phyloP scores from a whole-genome alignment of 1,140 invertebrate genomes.

The Bombus pyrosoma region DNA sequence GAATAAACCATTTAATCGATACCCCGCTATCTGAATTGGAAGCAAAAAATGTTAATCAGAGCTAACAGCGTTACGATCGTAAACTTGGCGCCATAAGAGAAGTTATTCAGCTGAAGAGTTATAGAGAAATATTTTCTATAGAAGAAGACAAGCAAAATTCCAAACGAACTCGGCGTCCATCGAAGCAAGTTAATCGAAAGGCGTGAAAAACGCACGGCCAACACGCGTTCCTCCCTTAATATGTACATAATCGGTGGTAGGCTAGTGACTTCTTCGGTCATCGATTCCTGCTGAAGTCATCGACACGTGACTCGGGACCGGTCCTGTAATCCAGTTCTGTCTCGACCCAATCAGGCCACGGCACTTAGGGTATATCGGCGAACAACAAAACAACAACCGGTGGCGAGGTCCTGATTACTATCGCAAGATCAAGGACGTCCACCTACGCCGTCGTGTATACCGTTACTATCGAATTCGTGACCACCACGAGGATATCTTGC shows the following conservation, averaged over 20 bases:
- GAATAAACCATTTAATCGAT: no score
- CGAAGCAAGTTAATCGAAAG: not conserved
- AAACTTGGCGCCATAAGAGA: not conserved
- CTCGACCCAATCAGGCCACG: slow-evolving; percentile 54
- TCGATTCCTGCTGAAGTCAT: slow-evolving; percentile 65
- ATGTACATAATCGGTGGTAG: slow-evolving; percentile 4
- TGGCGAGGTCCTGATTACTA: slow-evolving; percentile 57
- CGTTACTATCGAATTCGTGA: slow-evolving; percentile 61
- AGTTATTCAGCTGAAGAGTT: not conserved
- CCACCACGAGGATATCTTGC: slow-evolving; percentile 20
- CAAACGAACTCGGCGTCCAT: not conserved
- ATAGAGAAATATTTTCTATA: not conserved
- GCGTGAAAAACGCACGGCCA: not conserved
- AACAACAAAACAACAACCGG: slow-evolving; percentile 28
- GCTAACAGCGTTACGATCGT: not conserved
- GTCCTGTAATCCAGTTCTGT: slow-evolving; percentile 66
- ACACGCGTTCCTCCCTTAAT: not conserved
- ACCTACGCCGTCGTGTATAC: slow-evolving; percentile 53
- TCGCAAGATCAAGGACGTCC: slow-evolving; percentile 63
- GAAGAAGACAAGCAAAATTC: not conserved
- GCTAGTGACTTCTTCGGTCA: slow-evolving; percentile 50
- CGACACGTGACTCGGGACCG: slow-evolving; percentile 62
- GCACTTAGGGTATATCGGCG: slow-evolving; percentile 15
- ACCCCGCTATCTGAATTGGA: no score
- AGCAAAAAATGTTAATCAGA: no score